Evolutionary conservation across 2,888 invertebrate genomes (phyloP).

Genomic region (Drosophila longiperda): DNA sequence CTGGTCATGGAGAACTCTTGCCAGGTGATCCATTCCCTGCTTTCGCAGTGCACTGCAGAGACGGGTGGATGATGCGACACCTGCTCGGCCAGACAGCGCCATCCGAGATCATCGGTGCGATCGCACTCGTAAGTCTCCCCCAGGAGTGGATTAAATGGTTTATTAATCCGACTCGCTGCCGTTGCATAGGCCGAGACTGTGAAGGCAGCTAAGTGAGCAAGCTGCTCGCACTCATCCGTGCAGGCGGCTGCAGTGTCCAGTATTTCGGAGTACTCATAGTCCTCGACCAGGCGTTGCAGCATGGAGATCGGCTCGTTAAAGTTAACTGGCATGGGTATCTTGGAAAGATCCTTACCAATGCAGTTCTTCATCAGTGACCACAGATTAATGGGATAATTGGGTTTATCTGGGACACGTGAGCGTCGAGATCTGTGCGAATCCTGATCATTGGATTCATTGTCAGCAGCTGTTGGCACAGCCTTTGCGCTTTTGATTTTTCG

Average conservation of each 20-base stretch:
- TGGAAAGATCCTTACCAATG: slow-evolving; percentile 99
- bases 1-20: slow-evolving; percentile 99
- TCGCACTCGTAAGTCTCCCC: slow-evolving; percentile 99
- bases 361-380: slow-evolving; percentile 99
- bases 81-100: slow-evolving; percentile 97
- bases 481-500: slow-evolving; percentile 1
- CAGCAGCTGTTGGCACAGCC: neutral
- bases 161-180: slow-evolving; percentile 93
- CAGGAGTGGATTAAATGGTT: slow-evolving; percentile 98
- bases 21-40: slow-evolving; percentile 96
- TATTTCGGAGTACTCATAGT: slow-evolving; percentile 97
- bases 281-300: slow-evolving; percentile 98
- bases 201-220: slow-evolving; percentile 98
- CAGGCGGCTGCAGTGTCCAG: slow-evolving; percentile 95
- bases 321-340: slow-evolving; percentile 99
- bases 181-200: slow-evolving; percentile 96
- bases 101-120: slow-evolving; percentile 96
- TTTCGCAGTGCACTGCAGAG: slow-evolving; percentile 97
- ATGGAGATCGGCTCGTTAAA: slow-evolving; percentile 99
- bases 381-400: slow-evolving; percentile 96
- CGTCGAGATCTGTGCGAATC: slow-evolving; percentile 86
- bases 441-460: neutral
- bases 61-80: slow-evolving; percentile 99
- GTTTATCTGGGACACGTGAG: slow-evolving; percentile 94
- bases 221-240: slow-evolving; percentile 94